A percentile compares a stretch with the other conserved stretches of the same genome.
These are phyloP conservation scores for Drosophila prolongata DNA, from an alignment of 2,888 invertebrate species.

Conservation along the genomic window DNA sequence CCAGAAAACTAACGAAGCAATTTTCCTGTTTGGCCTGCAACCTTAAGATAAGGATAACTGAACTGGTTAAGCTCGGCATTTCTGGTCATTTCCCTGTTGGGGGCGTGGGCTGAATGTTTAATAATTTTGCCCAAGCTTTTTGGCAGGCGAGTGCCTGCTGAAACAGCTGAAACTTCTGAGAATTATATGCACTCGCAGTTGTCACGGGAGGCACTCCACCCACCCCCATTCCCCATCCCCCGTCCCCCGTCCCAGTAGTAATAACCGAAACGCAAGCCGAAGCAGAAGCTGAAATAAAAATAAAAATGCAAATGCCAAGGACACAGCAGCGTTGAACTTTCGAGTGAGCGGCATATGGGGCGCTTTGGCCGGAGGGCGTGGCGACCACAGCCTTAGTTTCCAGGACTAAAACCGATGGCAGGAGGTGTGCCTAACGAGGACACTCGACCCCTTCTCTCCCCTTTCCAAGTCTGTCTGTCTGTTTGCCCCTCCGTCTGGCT, in stretches of 20 bases:
- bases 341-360: slow-evolving; percentile 58
- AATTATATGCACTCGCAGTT: slow-evolving; percentile 46
- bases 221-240: slow-evolving; percentile 15
- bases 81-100: slow-evolving; percentile 17
- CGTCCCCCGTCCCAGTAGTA: slow-evolving; percentile 28
- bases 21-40: slow-evolving; percentile 32
- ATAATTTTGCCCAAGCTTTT: slow-evolving; percentile 46
- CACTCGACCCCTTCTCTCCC: slow-evolving; percentile 28
- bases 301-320: slow-evolving; percentile 69
- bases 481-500: slow-evolving; percentile 6
- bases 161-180: slow-evolving; percentile 38
- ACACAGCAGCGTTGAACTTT: slow-evolving; percentile 65
- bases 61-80: slow-evolving; percentile 5
- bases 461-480: slow-evolving; percentile 9
- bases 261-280: slow-evolving; percentile 62
- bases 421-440: slow-evolving; percentile 54
- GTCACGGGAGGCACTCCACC: slow-evolving; percentile 35
- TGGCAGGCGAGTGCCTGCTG: slow-evolving; percentile 32
- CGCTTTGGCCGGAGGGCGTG: slow-evolving; percentile 25
- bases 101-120: slow-evolving; percentile 35
- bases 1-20: slow-evolving; percentile 21
- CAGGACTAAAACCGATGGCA: slow-evolving; percentile 26
- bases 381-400: slow-evolving; percentile 25
- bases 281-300: slow-evolving; percentile 61
- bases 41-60: slow-evolving; percentile 34